Base-by-base conservation (phyloP, 1,140 invertebrate genomes). In the Laupala kohalensis region DNA sequence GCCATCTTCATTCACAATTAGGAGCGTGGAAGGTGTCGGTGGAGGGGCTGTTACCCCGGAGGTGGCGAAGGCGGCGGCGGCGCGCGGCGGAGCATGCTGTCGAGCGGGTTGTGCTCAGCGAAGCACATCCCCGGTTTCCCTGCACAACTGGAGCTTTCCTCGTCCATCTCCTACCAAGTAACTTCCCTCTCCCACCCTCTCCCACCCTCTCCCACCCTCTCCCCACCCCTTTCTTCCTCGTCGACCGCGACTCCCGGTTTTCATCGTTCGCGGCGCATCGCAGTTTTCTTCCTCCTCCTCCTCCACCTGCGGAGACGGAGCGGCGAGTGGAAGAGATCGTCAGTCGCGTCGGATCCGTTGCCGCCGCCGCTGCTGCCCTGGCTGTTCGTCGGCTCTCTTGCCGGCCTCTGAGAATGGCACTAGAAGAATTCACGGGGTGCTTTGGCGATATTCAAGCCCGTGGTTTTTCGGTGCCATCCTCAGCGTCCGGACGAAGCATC, bases 371-470 rank as follows among this genome's bases (percentile, higher is more conserved):
- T 19, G 37, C 37, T 19, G 37, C 37, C 37, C 37, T 53, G 9
- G 37, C 15, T 25, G 26, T 23, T 66, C 64, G 64, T 66, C 64
- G 64, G 62, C 25, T 29, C 53, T 24, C 71, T 74, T 13, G 27
- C 69, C 64, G 27, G 68, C 53, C 70, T 70, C 77, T 73, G 72
- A 74, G 73, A 78, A 78, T 78, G 77, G 77, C 77, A 78, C 77
- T 78, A 76, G 77, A 78, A 78, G 77, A 78, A 78, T 78, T 78
- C 77, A 78, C 77, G 77, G 77, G 77, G 74, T 75, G 72, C 73
- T 68, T 68, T 3, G 26, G 29, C 25, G 29, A 26, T 72, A 53
- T 53, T 53, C 37, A 53, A 53, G 70, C 76, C 76, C 77, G 77
- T 78, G 77, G 75, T 74, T 15, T 77, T 74, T 76, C 77, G 76